Percentiles rank a stretch among this genome's conserved stretches.
These are phyloP conservation scores for Apomyelois bistriatella DNA, from an alignment of 2,888 invertebrate genomes.

Conservation along the genomic window DNA sequence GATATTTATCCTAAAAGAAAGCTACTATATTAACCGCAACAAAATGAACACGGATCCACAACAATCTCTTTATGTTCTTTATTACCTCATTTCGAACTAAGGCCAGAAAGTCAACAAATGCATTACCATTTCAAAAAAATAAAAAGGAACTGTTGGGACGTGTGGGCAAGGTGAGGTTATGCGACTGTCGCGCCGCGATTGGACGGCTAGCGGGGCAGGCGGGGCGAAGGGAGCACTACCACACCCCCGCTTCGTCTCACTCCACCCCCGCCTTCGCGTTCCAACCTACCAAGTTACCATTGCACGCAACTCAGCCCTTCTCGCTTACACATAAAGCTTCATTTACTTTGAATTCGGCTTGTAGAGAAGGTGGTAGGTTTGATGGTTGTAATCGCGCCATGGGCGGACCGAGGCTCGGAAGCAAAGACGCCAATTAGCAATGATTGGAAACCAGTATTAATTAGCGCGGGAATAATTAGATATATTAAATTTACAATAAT, in stretches of 20 bases:
- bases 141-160: slow-evolving; percentile 67
- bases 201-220: slow-evolving; percentile 63
- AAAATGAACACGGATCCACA: slow-evolving; percentile 3
- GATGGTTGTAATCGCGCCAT: slow-evolving; percentile 73
- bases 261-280: slow-evolving; percentile 56
- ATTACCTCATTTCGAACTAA: slow-evolving; percentile 23
- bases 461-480: slow-evolving; percentile 55
- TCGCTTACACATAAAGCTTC: slow-evolving; percentile 33
- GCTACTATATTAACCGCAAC: background rate
- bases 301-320: slow-evolving; percentile 48
- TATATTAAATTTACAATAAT: slow-evolving; percentile 20
- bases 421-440: slow-evolving; percentile 72
- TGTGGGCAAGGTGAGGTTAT: slow-evolving; percentile 72
- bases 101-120: slow-evolving; percentile 38
- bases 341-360: slow-evolving; percentile 34
- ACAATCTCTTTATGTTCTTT: slow-evolving; percentile 15
- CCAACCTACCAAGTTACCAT: slow-evolving; percentile 55
- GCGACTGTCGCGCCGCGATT: slow-evolving; percentile 57
- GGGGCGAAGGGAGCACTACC: slow-evolving; percentile 60
- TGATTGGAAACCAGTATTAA: slow-evolving; percentile 56
- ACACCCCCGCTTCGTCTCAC: slow-evolving; percentile 60
- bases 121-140: slow-evolving; percentile 42
- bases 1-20: background rate
- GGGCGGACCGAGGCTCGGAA: slow-evolving; percentile 70
- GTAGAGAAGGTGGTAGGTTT: slow-evolving; percentile 43